phyloP scores from a whole-genome alignment of 2,113 vertebrate species.

The human region GRCh38 chr18:73754001-73754500 shows the following conservation, averaged over 20 bases:
- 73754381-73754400: not conserved
- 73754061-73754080: too few species aligned
- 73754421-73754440: not conserved
- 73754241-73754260: not conserved
- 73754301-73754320: not conserved
- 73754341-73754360: too few species aligned
- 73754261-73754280: not conserved
- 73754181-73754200: not conserved
- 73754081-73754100: too few species aligned
- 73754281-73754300: not conserved
- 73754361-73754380: too few species aligned
- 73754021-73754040: too few species aligned
- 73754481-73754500: not conserved
- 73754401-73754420: not conserved
- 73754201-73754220: not conserved
- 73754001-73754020: too few species aligned
- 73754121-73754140: too few species aligned
- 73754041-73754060: too few species aligned
- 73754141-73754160: too few species aligned
- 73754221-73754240: not conserved
- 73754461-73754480: not conserved
- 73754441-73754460: not conserved
- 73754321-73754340: not conserved
- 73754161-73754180: not conserved
- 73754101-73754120: too few species aligned